Evolutionary conservation across 2,797 vertebrate species (phyloP).

Genomic region (Squalus acanthias): DNA sequence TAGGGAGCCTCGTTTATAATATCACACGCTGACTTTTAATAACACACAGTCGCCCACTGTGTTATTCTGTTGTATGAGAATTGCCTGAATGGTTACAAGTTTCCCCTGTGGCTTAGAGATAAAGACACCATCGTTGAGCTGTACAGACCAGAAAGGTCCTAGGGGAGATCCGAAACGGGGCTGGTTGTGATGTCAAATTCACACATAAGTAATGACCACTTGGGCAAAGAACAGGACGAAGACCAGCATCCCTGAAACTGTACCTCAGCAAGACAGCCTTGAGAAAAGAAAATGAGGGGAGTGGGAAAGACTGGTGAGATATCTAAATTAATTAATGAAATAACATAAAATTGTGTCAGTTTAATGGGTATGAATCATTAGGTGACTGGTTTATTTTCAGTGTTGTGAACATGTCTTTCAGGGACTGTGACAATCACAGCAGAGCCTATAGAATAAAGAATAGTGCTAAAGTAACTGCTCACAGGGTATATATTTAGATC

Average conservation of each 20-base stretch:
- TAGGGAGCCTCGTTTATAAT: neutral
- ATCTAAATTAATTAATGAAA: neutral
- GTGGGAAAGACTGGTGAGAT: neutral
- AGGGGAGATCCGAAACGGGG: neutral
- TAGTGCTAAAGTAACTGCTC: neutral
- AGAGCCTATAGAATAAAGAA: neutral
- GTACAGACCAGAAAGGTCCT: neutral
- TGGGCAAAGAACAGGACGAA: no score
- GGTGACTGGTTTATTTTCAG: neutral
- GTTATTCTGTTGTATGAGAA: no score
- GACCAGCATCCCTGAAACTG: neutral
- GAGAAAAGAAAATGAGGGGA: no score
- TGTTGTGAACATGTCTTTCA: neutral
- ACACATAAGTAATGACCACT: neutral
- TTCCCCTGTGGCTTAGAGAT: neutral
- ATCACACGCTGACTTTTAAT: neutral
- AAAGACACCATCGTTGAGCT: neutral
- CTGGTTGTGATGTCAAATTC: neutral
- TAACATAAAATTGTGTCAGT: neutral
- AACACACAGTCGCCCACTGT: neutral
- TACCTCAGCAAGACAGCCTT: neutral
- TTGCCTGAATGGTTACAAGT: neutral
- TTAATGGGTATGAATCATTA: neutral
- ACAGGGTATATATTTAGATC: neutral
- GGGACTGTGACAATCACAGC: neutral